Evolutionary conservation across 2,888 invertebrate species (phyloP).

Genomic region (Paralinhomoeus sp.): DNA sequence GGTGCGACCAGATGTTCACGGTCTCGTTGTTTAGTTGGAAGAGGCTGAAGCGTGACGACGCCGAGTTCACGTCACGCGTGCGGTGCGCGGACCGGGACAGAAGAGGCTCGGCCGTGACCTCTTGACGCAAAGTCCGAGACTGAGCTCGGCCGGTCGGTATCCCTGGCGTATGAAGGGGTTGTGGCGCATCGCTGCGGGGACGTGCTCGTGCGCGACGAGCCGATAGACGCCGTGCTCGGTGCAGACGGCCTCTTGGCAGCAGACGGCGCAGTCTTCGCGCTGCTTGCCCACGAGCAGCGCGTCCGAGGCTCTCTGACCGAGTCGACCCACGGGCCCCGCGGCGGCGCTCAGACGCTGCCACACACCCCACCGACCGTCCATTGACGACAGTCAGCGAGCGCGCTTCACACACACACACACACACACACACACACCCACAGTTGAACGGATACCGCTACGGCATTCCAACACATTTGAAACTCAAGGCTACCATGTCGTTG

Average conservation of each 20-base stretch:
- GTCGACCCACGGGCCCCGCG: too few species aligned
- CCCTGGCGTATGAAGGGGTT: slow-evolving; percentile 64
- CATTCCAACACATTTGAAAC: too few species aligned
- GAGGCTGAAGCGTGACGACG: neutral
- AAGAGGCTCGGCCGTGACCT: slow-evolving; percentile 36
- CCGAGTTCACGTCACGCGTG: too few species aligned
- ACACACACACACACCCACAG: too few species aligned
- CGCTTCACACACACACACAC: too few species aligned
- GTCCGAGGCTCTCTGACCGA: too few species aligned
- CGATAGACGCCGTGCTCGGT: neutral
- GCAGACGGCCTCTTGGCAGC: neutral
- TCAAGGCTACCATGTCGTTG: too few species aligned
- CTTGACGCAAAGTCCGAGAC: slow-evolving; percentile 54
- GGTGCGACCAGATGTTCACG: slow-evolving; percentile 86
- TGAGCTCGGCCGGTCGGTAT: slow-evolving; percentile 49
- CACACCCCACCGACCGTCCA: too few species aligned
- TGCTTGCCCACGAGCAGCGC: too few species aligned
- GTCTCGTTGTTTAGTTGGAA: slow-evolving; percentile 59
- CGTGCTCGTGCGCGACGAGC: slow-evolving; percentile 31
- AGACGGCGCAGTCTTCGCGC: neutral
- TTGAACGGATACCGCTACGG: too few species aligned
- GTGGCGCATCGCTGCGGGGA: slow-evolving; percentile 58
- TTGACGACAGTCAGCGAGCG: too few species aligned
- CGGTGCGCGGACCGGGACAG: neutral
- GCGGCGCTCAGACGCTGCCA: too few species aligned